phyloP scores from a whole-genome alignment of 2,113 vertebrate species.

The Suricata suricatta region DNA sequence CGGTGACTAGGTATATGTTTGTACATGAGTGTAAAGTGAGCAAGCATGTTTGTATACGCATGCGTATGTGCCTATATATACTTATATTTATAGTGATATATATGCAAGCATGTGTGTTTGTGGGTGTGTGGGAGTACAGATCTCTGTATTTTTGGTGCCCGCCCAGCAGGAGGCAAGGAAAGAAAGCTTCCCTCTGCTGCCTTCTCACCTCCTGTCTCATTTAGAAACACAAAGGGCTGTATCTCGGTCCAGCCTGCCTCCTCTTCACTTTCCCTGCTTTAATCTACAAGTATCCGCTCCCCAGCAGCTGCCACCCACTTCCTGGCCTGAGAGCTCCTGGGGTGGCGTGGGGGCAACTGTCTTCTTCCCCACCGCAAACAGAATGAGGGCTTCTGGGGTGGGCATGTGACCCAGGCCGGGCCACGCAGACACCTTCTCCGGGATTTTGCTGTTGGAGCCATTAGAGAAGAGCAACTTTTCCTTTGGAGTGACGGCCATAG shows the following conservation, averaged over 20 bases:
- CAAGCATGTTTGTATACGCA: neutral
- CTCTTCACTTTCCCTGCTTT: neutral
- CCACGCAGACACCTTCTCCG: neutral
- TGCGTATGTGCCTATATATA: neutral
- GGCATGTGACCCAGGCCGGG: neutral
- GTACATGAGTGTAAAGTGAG: neutral
- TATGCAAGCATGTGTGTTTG: neutral
- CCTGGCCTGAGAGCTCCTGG: neutral
- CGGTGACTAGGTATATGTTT: neutral
- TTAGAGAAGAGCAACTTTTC: neutral
- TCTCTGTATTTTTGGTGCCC: neutral
- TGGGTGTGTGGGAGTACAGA: neutral
- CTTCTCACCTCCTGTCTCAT: slow-evolving; percentile 4
- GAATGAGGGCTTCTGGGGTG: neutral
- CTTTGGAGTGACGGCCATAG: neutral
- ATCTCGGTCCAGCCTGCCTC: neutral
- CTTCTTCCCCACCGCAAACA: neutral
- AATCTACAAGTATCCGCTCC: neutral
- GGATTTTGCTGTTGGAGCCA: neutral
- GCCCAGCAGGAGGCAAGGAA: neutral
- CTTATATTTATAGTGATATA: neutral
- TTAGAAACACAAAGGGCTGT: neutral
- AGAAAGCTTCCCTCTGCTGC: neutral
- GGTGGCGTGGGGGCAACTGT: neutral
- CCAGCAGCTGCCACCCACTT: neutral